phyloP scores from a whole-genome alignment of 92 coral and sea anemone species.

The Epizoanthus ramosus region DNA sequence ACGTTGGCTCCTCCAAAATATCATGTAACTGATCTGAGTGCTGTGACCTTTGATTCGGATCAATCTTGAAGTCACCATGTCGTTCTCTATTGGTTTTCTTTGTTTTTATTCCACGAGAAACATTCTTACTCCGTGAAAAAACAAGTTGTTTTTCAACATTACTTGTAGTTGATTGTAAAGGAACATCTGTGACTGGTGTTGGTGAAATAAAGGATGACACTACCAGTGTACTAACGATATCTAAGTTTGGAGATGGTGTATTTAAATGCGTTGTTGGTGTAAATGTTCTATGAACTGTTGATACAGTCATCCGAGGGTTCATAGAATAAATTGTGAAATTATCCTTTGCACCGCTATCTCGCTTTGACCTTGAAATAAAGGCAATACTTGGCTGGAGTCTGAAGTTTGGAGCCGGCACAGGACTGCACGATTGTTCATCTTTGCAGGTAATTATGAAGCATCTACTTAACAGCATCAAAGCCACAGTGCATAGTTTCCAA shows the following conservation, averaged over 20 bases:
- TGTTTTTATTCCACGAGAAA: neutral
- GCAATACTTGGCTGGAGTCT: conserved; percentile 76
- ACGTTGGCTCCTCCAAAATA: neutral
- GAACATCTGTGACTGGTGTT: neutral
- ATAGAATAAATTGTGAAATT: neutral
- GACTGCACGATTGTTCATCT: conserved; percentile 66
- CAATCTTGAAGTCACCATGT: neutral
- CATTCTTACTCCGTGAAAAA: neutral
- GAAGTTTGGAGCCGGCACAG: conserved; percentile 73
- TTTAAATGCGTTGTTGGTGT: neutral
- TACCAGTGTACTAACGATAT: neutral
- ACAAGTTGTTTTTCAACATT: neutral
- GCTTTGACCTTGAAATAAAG: conserved; percentile 68
- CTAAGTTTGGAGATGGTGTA: neutral
- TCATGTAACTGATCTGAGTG: neutral
- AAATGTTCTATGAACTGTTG: neutral
- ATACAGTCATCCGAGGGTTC: neutral
- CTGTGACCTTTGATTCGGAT: neutral
- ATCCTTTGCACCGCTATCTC: conserved; percentile 52
- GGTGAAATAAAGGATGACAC: neutral
- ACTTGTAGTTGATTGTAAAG: neutral
- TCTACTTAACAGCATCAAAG: conserved; percentile 84
- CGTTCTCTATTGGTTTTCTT: neutral
- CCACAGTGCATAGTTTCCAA: conserved; percentile 88
- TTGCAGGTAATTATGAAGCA: conserved; percentile 87